These are phyloP conservation scores for Hermodice carunculata DNA, from an alignment of 2,888 invertebrate genomes.

Conservation along the genomic window DNA sequence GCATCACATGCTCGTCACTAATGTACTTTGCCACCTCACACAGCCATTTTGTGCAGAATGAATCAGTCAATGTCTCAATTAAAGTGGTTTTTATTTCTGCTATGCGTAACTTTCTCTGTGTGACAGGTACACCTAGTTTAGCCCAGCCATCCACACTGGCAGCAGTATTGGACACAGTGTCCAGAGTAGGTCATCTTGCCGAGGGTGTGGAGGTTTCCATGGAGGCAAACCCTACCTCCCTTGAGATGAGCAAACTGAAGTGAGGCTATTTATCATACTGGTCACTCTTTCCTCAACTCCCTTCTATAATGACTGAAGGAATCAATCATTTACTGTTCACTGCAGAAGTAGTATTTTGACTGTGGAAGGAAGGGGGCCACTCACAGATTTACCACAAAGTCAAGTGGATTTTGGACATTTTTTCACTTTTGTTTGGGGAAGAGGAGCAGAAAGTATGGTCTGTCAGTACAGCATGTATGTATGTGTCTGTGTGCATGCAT, in stretches of 20 bases:
- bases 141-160: conserved; percentile 52
- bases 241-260: conserved; percentile 51
- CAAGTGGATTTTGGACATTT: no score
- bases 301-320: background rate
- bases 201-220: conserved; percentile 54
- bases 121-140: conserved; percentile 62
- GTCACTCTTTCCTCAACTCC: no score
- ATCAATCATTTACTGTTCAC: background rate
- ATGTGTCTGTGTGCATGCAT: no score
- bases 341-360: no score
- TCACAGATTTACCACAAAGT: no score
- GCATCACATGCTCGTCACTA: no score
- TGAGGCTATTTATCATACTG: conserved; percentile 25
- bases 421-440: no score
- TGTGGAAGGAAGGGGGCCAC: no score
- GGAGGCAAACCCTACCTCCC: conserved; percentile 61
- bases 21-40: no score
- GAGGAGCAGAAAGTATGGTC: no score
- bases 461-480: no score
- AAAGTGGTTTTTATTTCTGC: background rate
- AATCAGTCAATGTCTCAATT: background rate
- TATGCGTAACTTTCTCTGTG: background rate
- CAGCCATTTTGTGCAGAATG: background rate
- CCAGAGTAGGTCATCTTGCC: conserved; percentile 28
- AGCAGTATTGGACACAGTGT: conserved; percentile 45